Conservation (phyloP, 1,140 invertebrate genomes). For the Musca domestica region DNA sequence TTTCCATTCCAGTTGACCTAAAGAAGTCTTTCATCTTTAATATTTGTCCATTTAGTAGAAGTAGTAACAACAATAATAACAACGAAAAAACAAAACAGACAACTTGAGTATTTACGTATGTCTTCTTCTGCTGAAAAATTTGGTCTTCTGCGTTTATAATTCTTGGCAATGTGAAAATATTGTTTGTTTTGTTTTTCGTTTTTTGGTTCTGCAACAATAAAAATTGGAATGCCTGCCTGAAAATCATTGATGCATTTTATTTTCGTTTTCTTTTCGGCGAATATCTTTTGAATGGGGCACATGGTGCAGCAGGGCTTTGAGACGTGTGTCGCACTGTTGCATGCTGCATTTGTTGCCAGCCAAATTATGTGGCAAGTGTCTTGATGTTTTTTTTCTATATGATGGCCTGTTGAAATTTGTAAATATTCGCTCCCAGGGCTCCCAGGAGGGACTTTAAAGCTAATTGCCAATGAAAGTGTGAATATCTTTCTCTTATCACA, state of each 20-base stretch:
- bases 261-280: neutral
- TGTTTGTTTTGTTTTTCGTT: neutral
- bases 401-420: neutral
- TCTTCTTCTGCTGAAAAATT: neutral
- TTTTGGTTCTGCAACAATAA: constrained; percentile 1
- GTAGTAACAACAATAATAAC: too few species aligned
- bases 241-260: constrained; percentile 13
- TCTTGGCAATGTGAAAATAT: neutral
- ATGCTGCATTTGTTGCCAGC: constrained; percentile 6
- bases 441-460: neutral
- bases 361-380: constrained; percentile 19
- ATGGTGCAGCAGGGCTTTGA: too few species aligned
- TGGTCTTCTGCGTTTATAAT: neutral
- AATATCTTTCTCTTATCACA: neutral
- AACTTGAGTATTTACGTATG: constrained; percentile 9
- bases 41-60: neutral
- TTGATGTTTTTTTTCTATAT: neutral
- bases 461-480: constrained; percentile 22
- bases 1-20: neutral
- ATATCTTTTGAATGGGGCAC: neutral
- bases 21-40: constrained; percentile 19
- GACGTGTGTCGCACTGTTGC: neutral
- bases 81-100: too few species aligned
- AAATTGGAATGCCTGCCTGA: neutral
- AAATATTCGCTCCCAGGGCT: neutral